A percentile compares a stretch with the other conserved stretches of the same genome.
phyloP scores from a whole-genome alignment of 2,113 vertebrate genomes.

The Hippocampus comes region DNA sequence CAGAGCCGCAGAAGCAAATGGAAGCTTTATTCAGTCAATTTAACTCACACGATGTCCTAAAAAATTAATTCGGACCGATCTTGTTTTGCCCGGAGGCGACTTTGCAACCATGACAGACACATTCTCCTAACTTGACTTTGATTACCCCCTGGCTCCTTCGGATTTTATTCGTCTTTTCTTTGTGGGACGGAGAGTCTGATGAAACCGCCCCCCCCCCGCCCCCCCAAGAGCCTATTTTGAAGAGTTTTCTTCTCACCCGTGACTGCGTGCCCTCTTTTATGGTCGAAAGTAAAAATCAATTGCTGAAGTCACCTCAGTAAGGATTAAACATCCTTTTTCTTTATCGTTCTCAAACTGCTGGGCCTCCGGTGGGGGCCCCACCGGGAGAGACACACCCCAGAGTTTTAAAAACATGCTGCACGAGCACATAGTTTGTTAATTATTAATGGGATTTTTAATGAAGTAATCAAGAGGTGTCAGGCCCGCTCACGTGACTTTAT shows the following conservation, averaged over 20 bases:
- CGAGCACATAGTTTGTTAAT: constrained; percentile 38
- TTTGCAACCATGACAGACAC: not conserved
- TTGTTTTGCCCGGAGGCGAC: constrained; percentile 36
- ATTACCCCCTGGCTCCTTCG: not conserved
- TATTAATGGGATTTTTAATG: constrained; percentile 2
- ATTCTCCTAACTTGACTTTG: not conserved
- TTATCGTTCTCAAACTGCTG: not conserved
- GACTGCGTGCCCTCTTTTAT: not conserved
- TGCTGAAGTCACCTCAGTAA: not conserved
- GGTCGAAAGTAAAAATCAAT: not conserved
- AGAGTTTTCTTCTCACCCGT: not conserved
- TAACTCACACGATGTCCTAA: constrained; percentile 51
- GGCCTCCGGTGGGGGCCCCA: not conserved
- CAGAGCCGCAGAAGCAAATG: constrained; percentile 12
- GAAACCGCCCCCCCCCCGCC: not conserved
- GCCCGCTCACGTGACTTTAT: constrained; percentile 22
- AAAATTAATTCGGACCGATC: constrained; percentile 35
- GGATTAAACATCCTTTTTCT: not conserved
- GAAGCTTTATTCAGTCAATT: constrained; percentile 57
- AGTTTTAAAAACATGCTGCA: not conserved
- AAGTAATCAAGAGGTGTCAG: not conserved
- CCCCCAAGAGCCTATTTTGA: not conserved
- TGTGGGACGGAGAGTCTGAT: not conserved
- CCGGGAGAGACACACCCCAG: not conserved
- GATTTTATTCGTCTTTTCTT: not conserved